Evolutionary conservation across 2,113 vertebrate genomes (phyloP).

Genomic region (Columbina picui): DNA sequence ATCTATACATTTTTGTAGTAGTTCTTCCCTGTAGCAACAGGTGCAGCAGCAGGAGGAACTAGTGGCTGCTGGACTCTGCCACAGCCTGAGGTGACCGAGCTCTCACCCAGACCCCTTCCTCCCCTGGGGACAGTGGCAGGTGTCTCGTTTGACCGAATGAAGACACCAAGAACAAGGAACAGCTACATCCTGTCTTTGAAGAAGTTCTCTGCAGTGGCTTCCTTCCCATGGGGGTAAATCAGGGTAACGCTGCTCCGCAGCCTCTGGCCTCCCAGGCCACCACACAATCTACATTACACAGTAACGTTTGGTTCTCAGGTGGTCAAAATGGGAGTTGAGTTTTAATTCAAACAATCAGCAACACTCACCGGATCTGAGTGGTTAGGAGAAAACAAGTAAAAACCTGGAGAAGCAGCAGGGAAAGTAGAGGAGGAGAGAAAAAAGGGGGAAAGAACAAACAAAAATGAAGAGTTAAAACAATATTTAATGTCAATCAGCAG

Average conservation of each 20-base stretch:
- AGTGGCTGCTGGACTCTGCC: neutral
- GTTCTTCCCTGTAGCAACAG: neutral
- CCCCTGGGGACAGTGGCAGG: neutral
- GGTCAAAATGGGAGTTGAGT: neutral
- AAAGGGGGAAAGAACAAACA: neutral
- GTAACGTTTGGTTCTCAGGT: neutral
- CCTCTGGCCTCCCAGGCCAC: neutral
- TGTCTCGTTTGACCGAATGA: neutral
- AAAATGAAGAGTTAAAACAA: neutral
- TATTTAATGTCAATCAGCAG: neutral
- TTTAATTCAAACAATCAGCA: neutral
- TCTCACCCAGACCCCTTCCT: neutral
- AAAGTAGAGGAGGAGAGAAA: neutral
- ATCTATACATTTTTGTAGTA: neutral
- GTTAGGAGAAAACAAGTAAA: conserved; percentile 96
- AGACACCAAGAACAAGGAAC: neutral
- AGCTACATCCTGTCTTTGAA: neutral
- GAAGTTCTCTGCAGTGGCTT: neutral
- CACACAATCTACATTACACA: neutral
- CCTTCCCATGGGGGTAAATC: neutral
- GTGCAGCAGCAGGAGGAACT: neutral
- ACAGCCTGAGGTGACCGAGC: fast-evolving
- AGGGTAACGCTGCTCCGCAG: neutral
- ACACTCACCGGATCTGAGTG: conserved; percentile 88
- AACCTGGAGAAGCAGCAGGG: conserved; percentile 77